Evolutionary conservation across 2,888 invertebrate genomes (phyloP).

Genomic region (Ochropacha duplaris): DNA sequence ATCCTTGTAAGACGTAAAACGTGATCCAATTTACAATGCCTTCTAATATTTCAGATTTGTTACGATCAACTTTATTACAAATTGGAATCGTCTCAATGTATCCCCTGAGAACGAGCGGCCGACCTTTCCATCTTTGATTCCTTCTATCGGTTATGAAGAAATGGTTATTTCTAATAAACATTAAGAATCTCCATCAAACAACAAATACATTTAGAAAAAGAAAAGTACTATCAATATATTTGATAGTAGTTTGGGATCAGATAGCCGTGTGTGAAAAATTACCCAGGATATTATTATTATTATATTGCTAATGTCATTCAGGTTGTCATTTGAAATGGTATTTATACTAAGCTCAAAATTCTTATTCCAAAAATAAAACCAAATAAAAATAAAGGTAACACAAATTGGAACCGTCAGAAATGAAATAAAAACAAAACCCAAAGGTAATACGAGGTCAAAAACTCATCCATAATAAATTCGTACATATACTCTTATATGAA

Average conservation of each 20-base stretch:
- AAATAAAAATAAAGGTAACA: conserved; percentile 6
- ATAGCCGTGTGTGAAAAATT: no score
- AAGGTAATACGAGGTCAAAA: conserved; percentile 19
- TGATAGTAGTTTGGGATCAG: no score
- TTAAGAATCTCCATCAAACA: no score
- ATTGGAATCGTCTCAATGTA: conserved; percentile 66
- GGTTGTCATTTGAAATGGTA: no score
- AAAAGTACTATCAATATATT: no score
- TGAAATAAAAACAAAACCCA: conserved; percentile 20
- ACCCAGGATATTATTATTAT: no score
- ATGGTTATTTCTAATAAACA: conserved; percentile 21
- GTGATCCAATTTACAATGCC: conserved; percentile 71
- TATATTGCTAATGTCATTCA: no score
- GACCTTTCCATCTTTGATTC: conserved; percentile 54
- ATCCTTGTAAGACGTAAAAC: conserved; percentile 59
- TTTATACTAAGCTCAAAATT: no score
- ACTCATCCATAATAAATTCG: conserved; percentile 26
- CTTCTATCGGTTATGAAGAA: conserved; percentile 40
- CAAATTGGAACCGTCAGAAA: conserved; percentile 22
- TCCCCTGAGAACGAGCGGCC: conserved; percentile 47
- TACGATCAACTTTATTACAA: conserved; percentile 72
- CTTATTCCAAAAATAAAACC: background rate
- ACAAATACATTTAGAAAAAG: background rate
- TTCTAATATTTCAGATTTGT: conserved; percentile 71
- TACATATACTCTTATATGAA: conserved; percentile 30